phyloP scores from a whole-genome alignment of 2,888 invertebrate genomes.

The Andricus curvator region DNA sequence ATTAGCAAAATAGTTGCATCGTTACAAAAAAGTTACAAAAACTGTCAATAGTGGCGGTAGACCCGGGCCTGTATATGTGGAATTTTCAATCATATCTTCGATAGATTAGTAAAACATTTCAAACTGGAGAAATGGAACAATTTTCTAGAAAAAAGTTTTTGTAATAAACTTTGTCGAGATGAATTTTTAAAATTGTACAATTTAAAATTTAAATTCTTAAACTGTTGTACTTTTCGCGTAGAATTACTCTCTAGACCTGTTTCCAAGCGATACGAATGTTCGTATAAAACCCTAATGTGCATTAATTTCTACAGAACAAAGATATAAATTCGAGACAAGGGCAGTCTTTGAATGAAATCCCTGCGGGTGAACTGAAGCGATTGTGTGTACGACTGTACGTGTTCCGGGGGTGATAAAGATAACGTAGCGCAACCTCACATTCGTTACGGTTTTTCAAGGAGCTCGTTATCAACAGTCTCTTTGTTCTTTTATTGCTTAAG shows the following conservation, averaged over 20 bases:
- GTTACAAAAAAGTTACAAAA: too few relatives aligned
- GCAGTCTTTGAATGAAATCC: conserved; percentile 30
- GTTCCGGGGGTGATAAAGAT: conserved; percentile 51
- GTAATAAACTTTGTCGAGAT: too few relatives aligned
- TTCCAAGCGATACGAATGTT: neutral
- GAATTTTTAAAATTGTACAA: too few relatives aligned
- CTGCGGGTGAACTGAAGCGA: conserved; percentile 11
- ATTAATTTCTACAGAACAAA: conserved; percentile 12
- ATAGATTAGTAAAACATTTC: too few relatives aligned
- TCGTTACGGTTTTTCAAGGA: conserved; percentile 58
- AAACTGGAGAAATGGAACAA: too few relatives aligned
- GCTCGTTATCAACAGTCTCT: conserved; percentile 58
- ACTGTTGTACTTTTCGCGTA: neutral
- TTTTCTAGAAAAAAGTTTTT: too few relatives aligned
- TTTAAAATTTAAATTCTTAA: too few relatives aligned
- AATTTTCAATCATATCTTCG: too few relatives aligned
- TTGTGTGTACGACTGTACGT: conserved; percentile 40
- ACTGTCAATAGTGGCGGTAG: too few relatives aligned
- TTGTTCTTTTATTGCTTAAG: conserved; percentile 40
- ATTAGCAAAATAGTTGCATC: too few relatives aligned
- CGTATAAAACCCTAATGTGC: neutral
- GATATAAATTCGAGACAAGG: conserved; percentile 9
- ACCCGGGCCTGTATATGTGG: too few relatives aligned
- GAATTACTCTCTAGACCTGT: neutral
- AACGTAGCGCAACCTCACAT: conserved; percentile 48